Conservation (phyloP, 2,113 vertebrate species). For the Asarcornis scutulata region DNA sequence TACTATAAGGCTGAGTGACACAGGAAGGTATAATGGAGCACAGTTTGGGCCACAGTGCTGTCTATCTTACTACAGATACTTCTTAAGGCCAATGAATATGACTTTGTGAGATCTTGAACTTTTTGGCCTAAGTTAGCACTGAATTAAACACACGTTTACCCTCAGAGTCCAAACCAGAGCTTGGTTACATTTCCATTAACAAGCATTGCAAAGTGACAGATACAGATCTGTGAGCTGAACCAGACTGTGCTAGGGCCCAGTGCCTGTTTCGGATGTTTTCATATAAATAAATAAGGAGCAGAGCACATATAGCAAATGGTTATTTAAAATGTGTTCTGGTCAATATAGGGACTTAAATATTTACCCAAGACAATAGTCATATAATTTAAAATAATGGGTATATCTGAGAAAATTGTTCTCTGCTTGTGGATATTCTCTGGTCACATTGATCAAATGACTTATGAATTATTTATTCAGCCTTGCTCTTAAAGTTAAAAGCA, state of each 20-base stretch:
- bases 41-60: neutral
- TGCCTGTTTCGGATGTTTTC: neutral
- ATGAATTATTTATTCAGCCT: constrained; percentile 23
- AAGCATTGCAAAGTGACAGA: rapidly evolving
- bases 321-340: constrained; percentile 25
- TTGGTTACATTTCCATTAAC: neutral
- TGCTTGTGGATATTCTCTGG: neutral
- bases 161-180: neutral
- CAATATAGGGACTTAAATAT: neutral
- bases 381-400: constrained; percentile 12
- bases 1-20: neutral
- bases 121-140: neutral
- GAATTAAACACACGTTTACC: neutral
- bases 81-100: neutral
- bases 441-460: neutral
- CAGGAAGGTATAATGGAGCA: neutral
- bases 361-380: neutral
- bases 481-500: neutral
- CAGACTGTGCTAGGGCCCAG: neutral
- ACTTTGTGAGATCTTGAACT: neutral
- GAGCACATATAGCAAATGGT: neutral
- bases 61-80: neutral
- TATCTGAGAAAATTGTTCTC: neutral
- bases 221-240: too few species aligned
- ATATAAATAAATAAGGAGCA: neutral